phyloP scores from a whole-genome alignment of 2,888 invertebrate genomes.

The Leucania comma region DNA sequence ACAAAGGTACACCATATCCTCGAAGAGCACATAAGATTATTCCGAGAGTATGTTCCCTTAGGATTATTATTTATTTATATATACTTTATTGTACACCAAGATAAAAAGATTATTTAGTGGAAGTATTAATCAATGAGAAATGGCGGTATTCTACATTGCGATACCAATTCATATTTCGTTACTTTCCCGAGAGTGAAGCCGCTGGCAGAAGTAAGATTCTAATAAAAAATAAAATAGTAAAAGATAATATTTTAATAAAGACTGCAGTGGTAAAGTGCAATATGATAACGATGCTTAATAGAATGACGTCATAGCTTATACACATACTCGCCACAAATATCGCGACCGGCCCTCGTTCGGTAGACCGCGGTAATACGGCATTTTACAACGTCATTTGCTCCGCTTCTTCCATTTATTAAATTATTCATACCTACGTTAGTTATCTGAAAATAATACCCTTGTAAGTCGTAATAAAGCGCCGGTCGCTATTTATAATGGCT shows the following conservation, averaged over 20 bases:
- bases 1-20: too few species aligned
- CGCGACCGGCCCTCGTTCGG: slow-evolving; percentile 37
- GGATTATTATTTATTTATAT: too few species aligned
- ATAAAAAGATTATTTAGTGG: too few species aligned
- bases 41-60: too few species aligned
- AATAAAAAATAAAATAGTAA: neutral
- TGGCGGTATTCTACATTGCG: too few species aligned
- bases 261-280: slow-evolving; percentile 1
- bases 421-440: slow-evolving; percentile 47
- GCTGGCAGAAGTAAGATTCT: too few species aligned
- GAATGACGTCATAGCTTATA: slow-evolving; percentile 19
- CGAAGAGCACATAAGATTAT: too few species aligned
- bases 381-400: slow-evolving; percentile 56
- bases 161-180: too few species aligned
- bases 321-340: slow-evolving; percentile 13
- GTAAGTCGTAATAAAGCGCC: slow-evolving; percentile 27
- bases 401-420: slow-evolving; percentile 53
- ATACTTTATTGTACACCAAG: too few species aligned
- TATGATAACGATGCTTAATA: slow-evolving; percentile 6
- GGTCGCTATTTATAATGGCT: slow-evolving; percentile 21
- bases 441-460: slow-evolving; percentile 44
- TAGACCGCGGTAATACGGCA: slow-evolving; percentile 54
- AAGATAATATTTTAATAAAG: neutral
- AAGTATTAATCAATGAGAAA: too few species aligned
- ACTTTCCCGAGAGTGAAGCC: too few species aligned